Evolutionary conservation across 2,888 invertebrate species (phyloP).

Genomic region (Lordiphosa fenestrarum): DNA sequence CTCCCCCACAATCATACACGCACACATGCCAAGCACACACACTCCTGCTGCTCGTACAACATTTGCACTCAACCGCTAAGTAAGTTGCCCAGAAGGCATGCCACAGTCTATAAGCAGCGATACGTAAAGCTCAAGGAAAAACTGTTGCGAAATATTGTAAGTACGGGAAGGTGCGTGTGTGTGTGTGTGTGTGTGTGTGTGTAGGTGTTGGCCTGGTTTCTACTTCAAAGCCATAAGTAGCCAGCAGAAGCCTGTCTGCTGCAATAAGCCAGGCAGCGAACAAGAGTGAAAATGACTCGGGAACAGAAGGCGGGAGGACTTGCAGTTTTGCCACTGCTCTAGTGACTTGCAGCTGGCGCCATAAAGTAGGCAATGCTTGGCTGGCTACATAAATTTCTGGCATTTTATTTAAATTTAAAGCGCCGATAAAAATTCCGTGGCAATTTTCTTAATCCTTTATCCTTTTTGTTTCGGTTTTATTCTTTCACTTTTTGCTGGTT

Average conservation of each 20-base stretch:
- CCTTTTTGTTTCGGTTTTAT: slow-evolving; percentile 40
- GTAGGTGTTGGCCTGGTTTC: slow-evolving; percentile 42
- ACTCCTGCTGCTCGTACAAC: slow-evolving; percentile 15
- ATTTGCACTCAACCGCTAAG: slow-evolving; percentile 62
- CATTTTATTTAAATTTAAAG: slow-evolving; percentile 64
- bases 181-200: slow-evolving; percentile 14
- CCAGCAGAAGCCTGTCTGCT: slow-evolving; percentile 52
- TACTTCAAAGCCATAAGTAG: slow-evolving; percentile 57
- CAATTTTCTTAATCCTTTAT: slow-evolving; percentile 72
- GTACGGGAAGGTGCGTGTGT: slow-evolving; percentile 19
- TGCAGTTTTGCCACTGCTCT: slow-evolving; percentile 15
- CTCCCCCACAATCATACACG: slow-evolving; percentile 10
- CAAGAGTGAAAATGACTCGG: slow-evolving; percentile 40
- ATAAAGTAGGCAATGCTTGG: slow-evolving; percentile 43
- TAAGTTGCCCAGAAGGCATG: slow-evolving; percentile 63
- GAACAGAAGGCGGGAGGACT: slow-evolving; percentile 25
- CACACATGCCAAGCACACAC: slow-evolving; percentile 6
- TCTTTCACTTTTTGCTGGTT: slow-evolving; percentile 10
- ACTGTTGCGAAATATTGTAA: slow-evolving; percentile 47
- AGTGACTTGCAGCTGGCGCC: slow-evolving; percentile 19
- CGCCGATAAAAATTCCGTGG: slow-evolving; percentile 49
- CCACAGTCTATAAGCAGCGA: slow-evolving; percentile 67
- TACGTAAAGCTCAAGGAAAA: slow-evolving; percentile 52
- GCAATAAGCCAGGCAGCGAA: slow-evolving; percentile 45
- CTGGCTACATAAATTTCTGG: slow-evolving; percentile 55